Base-by-base conservation (phyloP, 2,888 invertebrate species). In the Polydrusus pterygomalis region DNA sequence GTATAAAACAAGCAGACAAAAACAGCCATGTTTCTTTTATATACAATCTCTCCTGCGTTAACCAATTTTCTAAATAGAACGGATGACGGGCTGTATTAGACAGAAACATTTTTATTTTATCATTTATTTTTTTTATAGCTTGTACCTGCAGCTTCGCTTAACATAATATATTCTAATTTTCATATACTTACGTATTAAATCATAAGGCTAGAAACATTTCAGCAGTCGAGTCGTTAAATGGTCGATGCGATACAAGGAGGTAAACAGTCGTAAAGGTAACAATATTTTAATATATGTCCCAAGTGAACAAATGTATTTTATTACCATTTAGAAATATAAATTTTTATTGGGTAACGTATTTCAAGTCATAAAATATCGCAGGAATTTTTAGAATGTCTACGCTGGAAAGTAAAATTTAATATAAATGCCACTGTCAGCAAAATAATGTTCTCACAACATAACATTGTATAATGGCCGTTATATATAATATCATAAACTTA, bases 21-120 rank as follows among this genome's bases (percentile, higher is more conserved):
- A 77, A 77, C 62, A 54, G 67, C 71, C 71, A 71, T 77, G 77
- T 77, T 75, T 77, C 75, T 75, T 77, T 77, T 71, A 77, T 77
- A 74, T 77, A 77, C 77, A 74, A 56, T 74, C 67, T 62, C 58
- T 51, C 47, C 45, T 58, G 38, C 62, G 56, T 62, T 68, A 74
- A 77, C 74, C 62, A 77, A 77, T 77, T 70, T 71, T 60, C 56
- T 51, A 62, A 64, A 74, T 77, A 67, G 60, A 72, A 25, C 65
- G 38, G 67, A 67, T 67, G 40, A 67, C 64, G 64, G 34, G 11
- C 15, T 49, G 47, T 64, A 49, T 64, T 30, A 49, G 30, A 64
- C n/a, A 49, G 49, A 60, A 38, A 60, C 11, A 60, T 60, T 60
- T 60, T 60, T 40, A 54, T 38, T 60, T 18, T 60, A 38, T 60